A percentile compares a stretch with the other conserved stretches of the same genome.
These are phyloP conservation scores for Typhlichthys eigenmanni DNA, from an alignment of 2,797 vertebrate genomes.

Conservation along the genomic window DNA sequence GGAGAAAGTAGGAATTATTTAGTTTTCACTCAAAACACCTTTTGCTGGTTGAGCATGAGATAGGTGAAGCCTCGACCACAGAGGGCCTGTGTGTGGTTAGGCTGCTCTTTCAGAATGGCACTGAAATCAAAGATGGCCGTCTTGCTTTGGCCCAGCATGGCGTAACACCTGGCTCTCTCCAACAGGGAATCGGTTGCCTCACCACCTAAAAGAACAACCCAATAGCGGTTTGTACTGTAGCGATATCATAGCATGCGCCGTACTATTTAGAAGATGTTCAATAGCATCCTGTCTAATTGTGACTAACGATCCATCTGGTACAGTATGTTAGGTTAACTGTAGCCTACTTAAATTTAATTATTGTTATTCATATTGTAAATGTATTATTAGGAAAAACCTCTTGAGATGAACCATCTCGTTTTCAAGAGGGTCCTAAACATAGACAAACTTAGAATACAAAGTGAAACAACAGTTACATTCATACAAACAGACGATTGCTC, in stretches of 20 bases:
- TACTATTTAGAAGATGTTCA: background rate
- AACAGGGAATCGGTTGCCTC: constrained; percentile 83
- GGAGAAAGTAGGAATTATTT: no score
- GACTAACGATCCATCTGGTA: no score
- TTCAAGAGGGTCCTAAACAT: no score
- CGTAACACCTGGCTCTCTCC: constrained; percentile 87
- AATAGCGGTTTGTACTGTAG: background rate
- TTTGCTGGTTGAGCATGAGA: constrained; percentile 85
- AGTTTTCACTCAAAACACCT: constrained; percentile 71
- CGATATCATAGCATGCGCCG: background rate
- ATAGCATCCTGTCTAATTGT: background rate
- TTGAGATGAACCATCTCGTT: no score
- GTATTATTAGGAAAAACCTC: no score
- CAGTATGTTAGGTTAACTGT: no score
- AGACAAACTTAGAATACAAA: no score
- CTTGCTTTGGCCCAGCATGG: constrained; percentile 86
- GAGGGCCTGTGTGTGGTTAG: constrained; percentile 81
- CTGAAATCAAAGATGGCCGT: constrained; percentile 94
- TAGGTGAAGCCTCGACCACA: constrained; percentile 88
- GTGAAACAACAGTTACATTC: no score
- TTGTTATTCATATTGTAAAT: no score
- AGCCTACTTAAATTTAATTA: no score
- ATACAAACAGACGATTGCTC: no score
- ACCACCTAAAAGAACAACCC: constrained; percentile 73
- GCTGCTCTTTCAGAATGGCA: constrained; percentile 81